These are phyloP conservation scores for Galeopterus variegatus DNA, from an alignment of 2,113 vertebrate genomes.

Conservation along the genomic window DNA sequence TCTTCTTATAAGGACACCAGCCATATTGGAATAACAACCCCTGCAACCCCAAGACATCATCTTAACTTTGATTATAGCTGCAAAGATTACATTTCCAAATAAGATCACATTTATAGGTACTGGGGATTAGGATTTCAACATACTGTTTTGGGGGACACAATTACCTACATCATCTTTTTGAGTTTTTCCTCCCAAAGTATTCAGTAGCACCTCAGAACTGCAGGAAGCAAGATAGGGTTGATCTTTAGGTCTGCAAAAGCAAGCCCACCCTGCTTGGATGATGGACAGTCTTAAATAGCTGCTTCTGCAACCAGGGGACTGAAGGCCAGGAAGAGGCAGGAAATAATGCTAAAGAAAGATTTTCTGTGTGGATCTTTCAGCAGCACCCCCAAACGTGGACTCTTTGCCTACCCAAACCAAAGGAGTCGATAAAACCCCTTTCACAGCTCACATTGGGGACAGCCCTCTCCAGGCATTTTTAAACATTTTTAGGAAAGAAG, in stretches of 20 bases:
- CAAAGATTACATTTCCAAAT: background rate
- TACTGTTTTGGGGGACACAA: background rate
- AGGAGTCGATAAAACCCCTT: background rate
- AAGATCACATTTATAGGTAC: background rate
- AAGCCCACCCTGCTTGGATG: background rate
- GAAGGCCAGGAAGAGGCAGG: background rate
- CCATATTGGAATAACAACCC: background rate
- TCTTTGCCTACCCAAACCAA: background rate
- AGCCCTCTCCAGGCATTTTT: background rate
- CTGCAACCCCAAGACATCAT: background rate
- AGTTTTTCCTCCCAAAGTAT: background rate
- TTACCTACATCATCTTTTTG: background rate
- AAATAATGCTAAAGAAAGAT: background rate
- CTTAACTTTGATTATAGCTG: background rate
- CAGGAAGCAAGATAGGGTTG: background rate
- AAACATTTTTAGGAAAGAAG: background rate
- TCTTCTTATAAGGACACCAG: background rate
- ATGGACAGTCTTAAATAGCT: background rate
- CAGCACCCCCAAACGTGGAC: background rate
- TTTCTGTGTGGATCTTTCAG: background rate
- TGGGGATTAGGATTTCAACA: background rate
- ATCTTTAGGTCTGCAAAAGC: background rate
- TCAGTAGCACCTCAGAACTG: background rate
- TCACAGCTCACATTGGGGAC: fast-evolving
- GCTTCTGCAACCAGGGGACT: background rate